A percentile compares a stretch with the other conserved stretches of the same genome.
Conservation (phyloP, 2,797 vertebrate genomes). For the Antrozous pallidus region DNA sequence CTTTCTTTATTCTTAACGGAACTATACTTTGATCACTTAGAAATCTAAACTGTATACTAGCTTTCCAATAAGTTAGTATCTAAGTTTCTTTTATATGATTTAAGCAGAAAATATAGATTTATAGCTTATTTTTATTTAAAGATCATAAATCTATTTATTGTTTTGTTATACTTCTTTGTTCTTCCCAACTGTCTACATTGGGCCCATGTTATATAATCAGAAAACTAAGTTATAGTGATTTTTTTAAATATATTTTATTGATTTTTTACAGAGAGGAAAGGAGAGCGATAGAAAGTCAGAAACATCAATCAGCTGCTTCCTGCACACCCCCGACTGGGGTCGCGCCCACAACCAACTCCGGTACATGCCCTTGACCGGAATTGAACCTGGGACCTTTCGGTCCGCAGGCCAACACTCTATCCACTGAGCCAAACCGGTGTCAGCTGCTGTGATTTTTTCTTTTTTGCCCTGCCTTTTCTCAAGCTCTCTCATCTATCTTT, state of each 20-base stretch:
- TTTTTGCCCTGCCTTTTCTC: not conserved
- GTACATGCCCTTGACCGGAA: too few relatives aligned
- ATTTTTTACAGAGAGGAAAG: too few relatives aligned
- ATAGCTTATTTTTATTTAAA: conserved; percentile 7
- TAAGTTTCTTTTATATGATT: not conserved
- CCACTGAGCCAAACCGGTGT: too few relatives aligned
- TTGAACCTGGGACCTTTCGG: too few relatives aligned
- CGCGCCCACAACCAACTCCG: too few relatives aligned
- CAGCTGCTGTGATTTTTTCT: not conserved
- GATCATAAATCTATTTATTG: not conserved
- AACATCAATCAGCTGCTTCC: too few relatives aligned
- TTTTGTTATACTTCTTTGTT: not conserved
- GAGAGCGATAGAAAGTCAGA: too few relatives aligned
- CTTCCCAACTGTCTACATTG: not conserved
- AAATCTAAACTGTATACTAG: not conserved
- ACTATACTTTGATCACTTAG: not conserved
- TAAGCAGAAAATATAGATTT: not conserved
- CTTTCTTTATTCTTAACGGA: not conserved
- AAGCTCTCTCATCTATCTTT: not conserved
- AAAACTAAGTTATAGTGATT: not conserved
- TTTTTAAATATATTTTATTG: too few relatives aligned
- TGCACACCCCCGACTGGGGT: too few relatives aligned
- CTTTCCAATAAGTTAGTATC: not conserved
- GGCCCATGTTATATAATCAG: not conserved
- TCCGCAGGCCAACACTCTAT: too few relatives aligned